These are phyloP conservation scores for Circaetus cinerascens DNA, from an alignment of 2,113 vertebrate species.

Conservation along the genomic window DNA sequence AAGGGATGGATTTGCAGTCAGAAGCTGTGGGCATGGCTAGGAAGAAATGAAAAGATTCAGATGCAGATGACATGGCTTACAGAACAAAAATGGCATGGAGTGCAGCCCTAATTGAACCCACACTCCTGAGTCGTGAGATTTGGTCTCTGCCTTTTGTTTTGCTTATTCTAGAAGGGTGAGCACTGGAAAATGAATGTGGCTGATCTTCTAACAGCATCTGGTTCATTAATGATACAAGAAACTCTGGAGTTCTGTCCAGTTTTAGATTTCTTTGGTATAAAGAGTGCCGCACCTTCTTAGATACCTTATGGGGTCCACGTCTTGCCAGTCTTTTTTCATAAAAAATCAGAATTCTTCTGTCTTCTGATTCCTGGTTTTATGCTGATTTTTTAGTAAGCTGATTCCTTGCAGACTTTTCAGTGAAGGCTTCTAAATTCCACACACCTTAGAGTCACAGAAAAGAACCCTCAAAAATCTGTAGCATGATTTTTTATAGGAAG, in stretches of 20 bases:
- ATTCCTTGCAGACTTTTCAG: neutral
- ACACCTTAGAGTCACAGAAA: neutral
- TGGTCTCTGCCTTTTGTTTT: neutral
- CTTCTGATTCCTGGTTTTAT: neutral
- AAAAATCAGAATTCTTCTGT: neutral
- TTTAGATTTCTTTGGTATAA: neutral
- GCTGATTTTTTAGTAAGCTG: neutral
- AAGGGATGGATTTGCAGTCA: neutral
- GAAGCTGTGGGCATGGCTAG: neutral
- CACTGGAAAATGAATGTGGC: neutral
- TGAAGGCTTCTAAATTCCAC: neutral
- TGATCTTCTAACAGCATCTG: neutral
- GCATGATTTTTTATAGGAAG: neutral
- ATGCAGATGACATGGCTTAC: neutral
- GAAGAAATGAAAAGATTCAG: neutral
- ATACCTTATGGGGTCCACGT: neutral
- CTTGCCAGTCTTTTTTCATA: neutral
- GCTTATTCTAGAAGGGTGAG: neutral
- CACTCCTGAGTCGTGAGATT: neutral
- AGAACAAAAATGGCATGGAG: neutral
- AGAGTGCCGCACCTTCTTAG: neutral
- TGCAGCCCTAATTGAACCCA: neutral
- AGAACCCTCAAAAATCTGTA: neutral
- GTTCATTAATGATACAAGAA: neutral
- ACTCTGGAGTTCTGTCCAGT: neutral